Percentiles rank a stretch among this genome's conserved stretches.
Conservation (phyloP, 2,888 invertebrate species). For the Sclerodermus sp. region DNA sequence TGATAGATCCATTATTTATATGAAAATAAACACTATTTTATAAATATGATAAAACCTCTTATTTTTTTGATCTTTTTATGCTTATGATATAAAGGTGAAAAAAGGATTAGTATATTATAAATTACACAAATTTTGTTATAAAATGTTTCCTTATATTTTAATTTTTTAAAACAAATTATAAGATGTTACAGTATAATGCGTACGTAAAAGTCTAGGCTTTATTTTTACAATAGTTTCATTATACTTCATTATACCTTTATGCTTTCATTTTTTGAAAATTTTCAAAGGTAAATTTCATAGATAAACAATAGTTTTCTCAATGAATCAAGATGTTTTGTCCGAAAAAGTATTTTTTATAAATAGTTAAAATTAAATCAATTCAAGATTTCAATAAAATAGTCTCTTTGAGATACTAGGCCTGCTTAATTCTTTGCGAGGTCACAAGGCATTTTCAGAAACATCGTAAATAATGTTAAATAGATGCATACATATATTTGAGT, state of each 20-base stretch:
- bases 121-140: slow-evolving; percentile 40
- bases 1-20: neutral
- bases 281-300: slow-evolving; percentile 28
- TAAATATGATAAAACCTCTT: neutral
- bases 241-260: slow-evolving; percentile 18
- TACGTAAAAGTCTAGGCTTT: slow-evolving; percentile 52
- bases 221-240: slow-evolving; percentile 51
- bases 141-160: slow-evolving; percentile 56
- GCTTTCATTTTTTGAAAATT: slow-evolving; percentile 36
- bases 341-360: neutral
- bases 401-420: slow-evolving; percentile 42
- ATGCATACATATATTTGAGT: slow-evolving; percentile 32
- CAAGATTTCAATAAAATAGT: slow-evolving; percentile 23
- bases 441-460: slow-evolving; percentile 50
- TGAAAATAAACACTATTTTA: neutral
- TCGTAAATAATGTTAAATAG: slow-evolving; percentile 25
- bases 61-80: neutral
- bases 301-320: slow-evolving; percentile 39
- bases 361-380: slow-evolving; percentile 13
- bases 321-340: slow-evolving; percentile 37
- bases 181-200: slow-evolving; percentile 51
- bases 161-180: slow-evolving; percentile 53
- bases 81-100: neutral
- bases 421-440: slow-evolving; percentile 41
- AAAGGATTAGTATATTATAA: slow-evolving; percentile 14